Conservation (phyloP, 1,140 invertebrate species). For the Hylaeus volcanicus region DNA sequence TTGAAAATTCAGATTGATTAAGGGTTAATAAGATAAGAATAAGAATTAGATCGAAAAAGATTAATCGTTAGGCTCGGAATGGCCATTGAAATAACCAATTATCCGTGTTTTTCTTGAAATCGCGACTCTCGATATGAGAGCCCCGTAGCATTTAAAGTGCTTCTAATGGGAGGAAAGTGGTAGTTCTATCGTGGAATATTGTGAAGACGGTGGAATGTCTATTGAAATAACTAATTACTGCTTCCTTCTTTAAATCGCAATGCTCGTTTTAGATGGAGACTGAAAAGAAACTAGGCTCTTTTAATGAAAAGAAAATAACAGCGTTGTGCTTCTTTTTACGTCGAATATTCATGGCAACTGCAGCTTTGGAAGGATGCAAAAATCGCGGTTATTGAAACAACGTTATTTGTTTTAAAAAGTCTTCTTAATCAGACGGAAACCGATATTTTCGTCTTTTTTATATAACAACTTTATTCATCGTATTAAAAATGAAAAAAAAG, state of each 20-base stretch:
- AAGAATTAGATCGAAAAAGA: too few species aligned
- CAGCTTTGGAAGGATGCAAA: too few species aligned
- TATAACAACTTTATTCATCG: too few species aligned
- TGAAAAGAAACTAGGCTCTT: neutral
- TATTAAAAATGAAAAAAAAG: too few species aligned
- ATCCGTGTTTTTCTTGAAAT: neutral
- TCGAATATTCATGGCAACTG: too few species aligned
- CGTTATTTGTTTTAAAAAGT: too few species aligned
- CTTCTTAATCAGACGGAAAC: too few species aligned
- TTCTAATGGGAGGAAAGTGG: neutral
- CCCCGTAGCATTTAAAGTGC: neutral
- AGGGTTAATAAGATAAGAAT: too few species aligned
- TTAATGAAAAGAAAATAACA: neutral
- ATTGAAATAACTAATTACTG: slow-evolving; percentile 3
- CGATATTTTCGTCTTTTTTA: too few species aligned
- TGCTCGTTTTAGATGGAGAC: neutral
- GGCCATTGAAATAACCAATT: slow-evolving; percentile 36
- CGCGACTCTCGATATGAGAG: neutral
- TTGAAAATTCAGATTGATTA: too few species aligned
- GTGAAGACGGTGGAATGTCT: neutral
- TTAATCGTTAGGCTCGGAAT: slow-evolving; percentile 4
- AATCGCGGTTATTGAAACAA: too few species aligned
- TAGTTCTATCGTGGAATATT: neutral
- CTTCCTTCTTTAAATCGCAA: neutral
- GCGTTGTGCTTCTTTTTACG: neutral